Evolutionary conservation across 2,797 vertebrate species (phyloP).

Genomic region (Nyctibius grandis): DNA sequence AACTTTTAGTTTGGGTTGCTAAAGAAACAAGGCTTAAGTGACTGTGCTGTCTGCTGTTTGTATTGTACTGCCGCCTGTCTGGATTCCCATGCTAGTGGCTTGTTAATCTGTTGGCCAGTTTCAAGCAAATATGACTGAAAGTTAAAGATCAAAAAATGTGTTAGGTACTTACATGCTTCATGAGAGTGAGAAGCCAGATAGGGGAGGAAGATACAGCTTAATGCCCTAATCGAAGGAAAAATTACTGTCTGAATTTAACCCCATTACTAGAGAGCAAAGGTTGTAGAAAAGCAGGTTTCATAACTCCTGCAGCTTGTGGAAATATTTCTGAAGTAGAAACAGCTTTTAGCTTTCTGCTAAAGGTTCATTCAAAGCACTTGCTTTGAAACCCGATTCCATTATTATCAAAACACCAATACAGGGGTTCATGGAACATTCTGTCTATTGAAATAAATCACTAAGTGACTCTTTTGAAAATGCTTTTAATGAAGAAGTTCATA

Average conservation of each 20-base stretch:
- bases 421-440: not conserved
- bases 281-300: not conserved
- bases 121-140: not conserved
- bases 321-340: not conserved
- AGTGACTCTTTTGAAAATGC: not conserved
- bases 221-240: not conserved
- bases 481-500: not conserved
- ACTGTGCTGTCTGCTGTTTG: not conserved
- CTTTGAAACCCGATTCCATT: not conserved
- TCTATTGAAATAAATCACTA: not conserved
- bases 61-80: not conserved
- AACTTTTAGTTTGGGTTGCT: not conserved
- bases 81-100: not conserved
- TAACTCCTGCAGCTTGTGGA: not conserved
- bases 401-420: not conserved
- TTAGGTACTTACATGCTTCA: not conserved
- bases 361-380: not conserved
- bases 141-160: not conserved
- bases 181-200: not conserved
- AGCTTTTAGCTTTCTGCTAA: not conserved
- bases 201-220: not conserved
- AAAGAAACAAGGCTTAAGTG: not conserved
- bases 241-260: not conserved
- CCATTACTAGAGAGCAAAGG: not conserved
- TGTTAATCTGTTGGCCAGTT: not conserved